Evolutionary conservation across 2,797 vertebrate genomes (phyloP), one percentile per base, ranked within the genome.

Genomic region (Anguilla megastoma): DNA sequence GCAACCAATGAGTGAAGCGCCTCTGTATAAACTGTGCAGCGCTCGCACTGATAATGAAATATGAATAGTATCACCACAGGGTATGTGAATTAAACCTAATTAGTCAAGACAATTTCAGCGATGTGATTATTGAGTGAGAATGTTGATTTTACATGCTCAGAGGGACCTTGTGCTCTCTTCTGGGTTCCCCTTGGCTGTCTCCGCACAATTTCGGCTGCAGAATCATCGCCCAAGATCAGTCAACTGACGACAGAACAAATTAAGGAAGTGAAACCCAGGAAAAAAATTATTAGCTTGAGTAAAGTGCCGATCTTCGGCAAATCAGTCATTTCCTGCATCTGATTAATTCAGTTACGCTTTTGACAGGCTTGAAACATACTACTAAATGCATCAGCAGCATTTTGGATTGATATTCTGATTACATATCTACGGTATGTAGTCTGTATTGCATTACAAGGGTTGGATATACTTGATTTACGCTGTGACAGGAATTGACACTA

Each of bases 41-140:
- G 48, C 33, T 84, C 63, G 27, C 66, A 30, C 12, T 79, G 83
- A 88, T 79, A 36, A 88, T 71, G 56, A 79, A 76, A 52, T 83
- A 85, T 88, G 14, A 79, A 76, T 76, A 79, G 36, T 52, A 88
- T 88, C 54, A 88, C 87, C 52, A 76, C 69, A 60, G 52, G 66
- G 50, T 30, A 14, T 71, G 66, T 58, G 27, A 33, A 76, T 56
- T 74, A 88, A 63, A 88, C 84, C 36, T 14, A 86, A 86, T 79
- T 79, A 79, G 45, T 76, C 71, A 56, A 33, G 69, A 50, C 71
- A 86, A 76, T 79, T 79, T 79, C 9, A 76, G 24, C 76, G 52
- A 85, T 58, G 58, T 71, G 56, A 85, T 88, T 88, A 79, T 3
- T 48, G 85, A 66, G 66, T 24, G 66, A 71, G 69, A 45, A 84